These are phyloP conservation scores for Micoletzkya japonica DNA, from an alignment of 2,888 invertebrate genomes.

Conservation along the genomic window DNA sequence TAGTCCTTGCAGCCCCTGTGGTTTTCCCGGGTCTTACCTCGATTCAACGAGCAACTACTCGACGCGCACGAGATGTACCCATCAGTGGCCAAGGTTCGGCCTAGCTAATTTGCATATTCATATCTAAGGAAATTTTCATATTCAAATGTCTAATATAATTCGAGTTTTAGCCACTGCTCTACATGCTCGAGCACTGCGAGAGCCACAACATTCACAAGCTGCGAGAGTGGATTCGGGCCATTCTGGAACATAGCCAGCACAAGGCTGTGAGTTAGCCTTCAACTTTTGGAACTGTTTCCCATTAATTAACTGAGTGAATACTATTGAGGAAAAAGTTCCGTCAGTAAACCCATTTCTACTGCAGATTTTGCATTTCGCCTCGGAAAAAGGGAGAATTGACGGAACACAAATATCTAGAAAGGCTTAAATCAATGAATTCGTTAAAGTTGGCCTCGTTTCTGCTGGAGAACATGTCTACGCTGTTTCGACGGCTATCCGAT, in stretches of 20 bases:
- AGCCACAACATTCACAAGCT: constrained; percentile 60
- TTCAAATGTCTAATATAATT: not conserved
- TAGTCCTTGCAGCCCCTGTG: constrained; percentile 48
- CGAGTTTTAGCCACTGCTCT: constrained; percentile 49
- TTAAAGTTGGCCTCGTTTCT: constrained; percentile 54
- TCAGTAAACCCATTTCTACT: no score
- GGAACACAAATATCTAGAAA: no score
- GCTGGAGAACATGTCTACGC: constrained; percentile 55
- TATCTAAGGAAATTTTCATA: not conserved
- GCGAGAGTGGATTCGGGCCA: constrained; percentile 54
- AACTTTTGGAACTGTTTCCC: no score
- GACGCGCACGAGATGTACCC: constrained; percentile 31
- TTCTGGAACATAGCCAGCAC: constrained; percentile 47
- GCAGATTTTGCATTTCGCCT: no score
- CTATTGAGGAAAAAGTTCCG: no score
- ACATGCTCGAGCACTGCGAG: constrained; percentile 57
- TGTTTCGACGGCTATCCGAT: constrained; percentile 58
- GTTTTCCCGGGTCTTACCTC: constrained; percentile 57
- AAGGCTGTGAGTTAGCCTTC: constrained; percentile 44
- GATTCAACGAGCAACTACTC: constrained; percentile 56
- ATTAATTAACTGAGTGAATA: no score
- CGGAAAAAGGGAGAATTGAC: no score
- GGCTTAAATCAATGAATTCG: no score
- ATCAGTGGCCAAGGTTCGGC: constrained; percentile 3
- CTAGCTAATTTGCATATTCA: not conserved